A percentile compares a stretch with the other conserved stretches of the same genome.
Conservation (phyloP, 2,888 invertebrate species). For the Monoplex corrugatus region DNA sequence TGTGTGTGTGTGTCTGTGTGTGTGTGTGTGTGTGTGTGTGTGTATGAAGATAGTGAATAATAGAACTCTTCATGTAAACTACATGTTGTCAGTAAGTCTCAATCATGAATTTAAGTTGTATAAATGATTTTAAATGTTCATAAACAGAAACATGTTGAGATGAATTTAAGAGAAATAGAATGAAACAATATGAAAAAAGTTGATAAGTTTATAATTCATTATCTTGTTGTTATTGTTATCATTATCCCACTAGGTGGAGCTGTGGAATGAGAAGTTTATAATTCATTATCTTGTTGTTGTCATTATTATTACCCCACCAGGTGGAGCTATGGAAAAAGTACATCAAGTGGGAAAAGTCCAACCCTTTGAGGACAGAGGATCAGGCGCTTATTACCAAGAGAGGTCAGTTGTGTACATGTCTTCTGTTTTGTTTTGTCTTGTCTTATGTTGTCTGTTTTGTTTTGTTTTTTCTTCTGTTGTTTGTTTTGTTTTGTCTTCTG, state of each 20-base stretch:
- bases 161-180: too few relatives aligned
- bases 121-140: too few relatives aligned
- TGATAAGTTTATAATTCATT: too few relatives aligned
- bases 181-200: too few relatives aligned
- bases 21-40: slow-evolving; percentile 8
- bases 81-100: too few relatives aligned
- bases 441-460: not conserved
- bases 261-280: too few relatives aligned
- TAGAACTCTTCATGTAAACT: not conserved
- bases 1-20: not conserved
- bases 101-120: too few relatives aligned
- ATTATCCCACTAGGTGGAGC: too few relatives aligned
- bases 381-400: slow-evolving; percentile 94
- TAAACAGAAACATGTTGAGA: too few relatives aligned
- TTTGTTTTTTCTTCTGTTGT: not conserved
- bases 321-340: slow-evolving; percentile 99
- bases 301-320: slow-evolving; percentile 83
- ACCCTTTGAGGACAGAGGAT: slow-evolving; percentile 98
- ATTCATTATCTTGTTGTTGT: too few relatives aligned
- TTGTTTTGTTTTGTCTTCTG: too few relatives aligned
- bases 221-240: too few relatives aligned
- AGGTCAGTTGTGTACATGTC: slow-evolving; percentile 72
- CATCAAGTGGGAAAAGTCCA: slow-evolving; percentile 97
- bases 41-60: not conserved
- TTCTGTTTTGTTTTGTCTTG: not conserved